Evolutionary conservation across 2,888 invertebrate species (phyloP), one percentile per base, ranked within the genome.

Genomic region (Nebria brevicollis): DNA sequence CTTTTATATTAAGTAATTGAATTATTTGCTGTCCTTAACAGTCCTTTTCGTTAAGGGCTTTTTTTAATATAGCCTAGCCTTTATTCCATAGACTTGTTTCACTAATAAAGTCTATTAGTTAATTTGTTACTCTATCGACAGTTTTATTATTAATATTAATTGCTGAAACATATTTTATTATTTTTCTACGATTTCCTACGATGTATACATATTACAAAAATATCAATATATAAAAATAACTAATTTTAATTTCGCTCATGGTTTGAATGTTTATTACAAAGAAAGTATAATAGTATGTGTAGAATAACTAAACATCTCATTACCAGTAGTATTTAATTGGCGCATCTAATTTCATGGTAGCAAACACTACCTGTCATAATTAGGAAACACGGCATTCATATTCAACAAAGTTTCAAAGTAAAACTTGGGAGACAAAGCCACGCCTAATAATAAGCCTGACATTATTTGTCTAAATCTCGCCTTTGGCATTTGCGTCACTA

Each of bases 261-360:
- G 20, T 20, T 20, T 20, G 13, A 70, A 26, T 70, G 70, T 70
- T 11, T 15, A 0, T 25, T 10, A 20, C 70, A 7, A 34, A 25
- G 25, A 15, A 70, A 70, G 15, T 70, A 70, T 25, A 70, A 70
- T 70, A 70, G 70, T 70, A 25, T 20, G 26, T 2, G 54, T 11
- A 34, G 26, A 15, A 25, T 25, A 34, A 34, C 34, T 70, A 34
- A 70, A 70, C 26, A 70, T 34, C 11, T 20, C 25, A 70, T 77
- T 70, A 77, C 77, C 43, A 77, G 77, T 20, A 70, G 42, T 70
- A 77, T 77, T 72, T 77, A 77, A 77, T 77, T 77, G 77, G 77
- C 72, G 77, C 77, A 77, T 77, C 72, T 43, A 72, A 77, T 77
- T 77, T 77, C 77, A 72, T 25, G 77, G 72, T 77, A 77, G 72